phyloP scores from a whole-genome alignment of 2,113 vertebrate genomes.

The Corythoichthys intestinalis region DNA sequence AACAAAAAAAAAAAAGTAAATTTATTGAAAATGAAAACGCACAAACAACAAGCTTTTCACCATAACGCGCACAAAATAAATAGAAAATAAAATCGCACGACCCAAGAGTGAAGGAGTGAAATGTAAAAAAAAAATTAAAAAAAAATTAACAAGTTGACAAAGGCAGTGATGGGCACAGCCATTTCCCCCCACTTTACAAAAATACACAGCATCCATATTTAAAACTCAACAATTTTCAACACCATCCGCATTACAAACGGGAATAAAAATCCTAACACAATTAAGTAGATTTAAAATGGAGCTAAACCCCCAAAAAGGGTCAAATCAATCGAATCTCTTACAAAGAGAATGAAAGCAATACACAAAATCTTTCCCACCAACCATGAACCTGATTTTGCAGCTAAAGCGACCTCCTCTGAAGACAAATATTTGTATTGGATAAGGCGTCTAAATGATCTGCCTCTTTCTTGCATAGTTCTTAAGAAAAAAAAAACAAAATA shows the following conservation, averaged over 20 bases:
- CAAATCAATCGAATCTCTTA: constrained; percentile 66
- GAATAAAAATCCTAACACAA: constrained; percentile 13
- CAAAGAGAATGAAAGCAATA: constrained; percentile 56
- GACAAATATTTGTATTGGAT: constrained; percentile 29
- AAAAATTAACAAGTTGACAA: constrained; percentile 11
- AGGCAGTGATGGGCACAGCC: neutral
- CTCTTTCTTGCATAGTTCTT: constrained; percentile 59
- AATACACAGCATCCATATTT: constrained; percentile 32
- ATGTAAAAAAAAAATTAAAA: constrained; percentile 9
- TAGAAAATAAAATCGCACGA: constrained; percentile 49
- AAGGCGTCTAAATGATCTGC: constrained; percentile 41
- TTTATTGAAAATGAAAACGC: constrained; percentile 62
- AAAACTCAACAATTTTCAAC: neutral
- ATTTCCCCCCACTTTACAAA: constrained; percentile 22
- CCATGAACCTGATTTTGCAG: constrained; percentile 13
- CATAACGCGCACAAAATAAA: constrained; percentile 61
- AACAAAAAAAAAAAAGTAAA: constrained; percentile 61
- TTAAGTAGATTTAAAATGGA: constrained; percentile 30
- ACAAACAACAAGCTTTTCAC: constrained; percentile 51
- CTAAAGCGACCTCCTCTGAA: constrained; percentile 15
- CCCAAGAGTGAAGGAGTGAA: constrained; percentile 27
- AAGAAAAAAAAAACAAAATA: constrained; percentile 5
- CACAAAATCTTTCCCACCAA: constrained; percentile 20
- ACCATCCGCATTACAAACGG: neutral
- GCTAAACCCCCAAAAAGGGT: constrained; percentile 56